These are phyloP conservation scores for Rhamphomyia laevipes DNA, from an alignment of 2,888 invertebrate species.

Conservation along the genomic window DNA sequence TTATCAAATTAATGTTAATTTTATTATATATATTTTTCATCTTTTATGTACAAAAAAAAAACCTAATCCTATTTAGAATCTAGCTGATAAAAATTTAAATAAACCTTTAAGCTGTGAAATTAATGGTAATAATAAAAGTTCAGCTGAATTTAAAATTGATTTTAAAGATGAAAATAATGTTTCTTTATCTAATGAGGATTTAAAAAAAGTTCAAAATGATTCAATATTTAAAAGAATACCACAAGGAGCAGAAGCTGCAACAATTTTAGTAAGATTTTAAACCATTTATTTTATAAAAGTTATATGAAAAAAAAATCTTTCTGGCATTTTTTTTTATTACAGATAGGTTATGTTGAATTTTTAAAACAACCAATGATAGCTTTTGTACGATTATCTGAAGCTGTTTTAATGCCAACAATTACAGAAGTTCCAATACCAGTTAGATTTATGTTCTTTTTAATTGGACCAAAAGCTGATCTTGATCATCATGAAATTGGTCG, in stretches of 20 bases:
- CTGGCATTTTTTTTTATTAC: not conserved
- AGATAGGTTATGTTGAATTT: constrained; percentile 69
- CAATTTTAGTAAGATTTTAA: constrained; percentile 48
- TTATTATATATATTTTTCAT: too few species aligned
- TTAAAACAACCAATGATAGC: constrained; percentile 76
- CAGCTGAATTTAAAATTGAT: constrained; percentile 39
- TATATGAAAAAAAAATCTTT: not conserved
- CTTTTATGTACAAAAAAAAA: too few species aligned
- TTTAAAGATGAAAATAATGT: constrained; percentile 45
- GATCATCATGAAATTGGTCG: constrained; percentile 90
- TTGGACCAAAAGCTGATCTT: constrained; percentile 66
- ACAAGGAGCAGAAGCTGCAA: constrained; percentile 69
- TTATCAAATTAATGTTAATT: too few species aligned
- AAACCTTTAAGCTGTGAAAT: constrained; percentile 7
- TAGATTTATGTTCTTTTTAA: constrained; percentile 73
- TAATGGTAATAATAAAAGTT: constrained; percentile 14
- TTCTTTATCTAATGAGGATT: constrained; percentile 53
- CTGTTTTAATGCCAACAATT: constrained; percentile 61
- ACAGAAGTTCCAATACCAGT: constrained; percentile 79
- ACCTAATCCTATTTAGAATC: too few species aligned
- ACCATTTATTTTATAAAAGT: not conserved
- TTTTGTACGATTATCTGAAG: constrained; percentile 71
- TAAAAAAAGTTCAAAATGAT: constrained; percentile 56
- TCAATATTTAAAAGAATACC: constrained; percentile 74
- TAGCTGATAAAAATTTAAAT: too few species aligned